Percentiles rank a stretch among this genome's conserved stretches.
Evolutionary conservation across 2,113 vertebrate species (phyloP).

Genomic region (Mus pahari): DNA sequence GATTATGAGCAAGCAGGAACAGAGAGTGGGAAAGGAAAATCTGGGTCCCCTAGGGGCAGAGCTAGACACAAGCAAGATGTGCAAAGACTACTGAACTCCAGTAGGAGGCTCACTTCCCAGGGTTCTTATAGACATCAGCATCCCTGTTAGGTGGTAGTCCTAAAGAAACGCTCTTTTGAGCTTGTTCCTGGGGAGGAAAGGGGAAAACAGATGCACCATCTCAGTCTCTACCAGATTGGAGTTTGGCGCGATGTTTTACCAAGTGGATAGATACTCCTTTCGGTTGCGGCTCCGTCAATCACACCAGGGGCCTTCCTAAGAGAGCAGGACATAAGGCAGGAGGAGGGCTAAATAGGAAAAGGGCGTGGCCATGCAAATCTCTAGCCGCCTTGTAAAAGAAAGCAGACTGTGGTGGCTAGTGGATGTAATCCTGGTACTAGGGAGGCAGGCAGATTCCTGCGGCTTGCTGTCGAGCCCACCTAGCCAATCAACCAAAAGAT

Average conservation of each 20-base stretch:
- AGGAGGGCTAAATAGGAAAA: background rate
- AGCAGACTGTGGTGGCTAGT: background rate
- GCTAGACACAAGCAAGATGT: fast-evolving
- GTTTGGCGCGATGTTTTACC: fast-evolving
- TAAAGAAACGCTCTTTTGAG: background rate
- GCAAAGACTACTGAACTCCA: fast-evolving
- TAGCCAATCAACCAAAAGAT: background rate
- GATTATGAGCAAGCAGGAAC: no score
- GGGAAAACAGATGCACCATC: background rate
- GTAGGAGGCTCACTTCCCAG: background rate
- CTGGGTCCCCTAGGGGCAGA: background rate
- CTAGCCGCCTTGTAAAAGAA: background rate
- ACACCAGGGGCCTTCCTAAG: fast-evolving
- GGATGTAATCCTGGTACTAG: no score
- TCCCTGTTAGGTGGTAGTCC: background rate
- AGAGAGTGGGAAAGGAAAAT: background rate
- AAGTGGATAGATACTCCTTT: fast-evolving
- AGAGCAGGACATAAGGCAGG: background rate
- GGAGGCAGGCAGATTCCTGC: background rate
- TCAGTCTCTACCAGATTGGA: fast-evolving
- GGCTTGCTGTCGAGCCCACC: no score
- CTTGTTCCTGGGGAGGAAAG: background rate
- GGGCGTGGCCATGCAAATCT: background rate
- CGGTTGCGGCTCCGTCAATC: fast-evolving
- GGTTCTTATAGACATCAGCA: background rate